Conservation (phyloP, 2,888 invertebrate species). For the Caenorhabditis uteleia region DNA sequence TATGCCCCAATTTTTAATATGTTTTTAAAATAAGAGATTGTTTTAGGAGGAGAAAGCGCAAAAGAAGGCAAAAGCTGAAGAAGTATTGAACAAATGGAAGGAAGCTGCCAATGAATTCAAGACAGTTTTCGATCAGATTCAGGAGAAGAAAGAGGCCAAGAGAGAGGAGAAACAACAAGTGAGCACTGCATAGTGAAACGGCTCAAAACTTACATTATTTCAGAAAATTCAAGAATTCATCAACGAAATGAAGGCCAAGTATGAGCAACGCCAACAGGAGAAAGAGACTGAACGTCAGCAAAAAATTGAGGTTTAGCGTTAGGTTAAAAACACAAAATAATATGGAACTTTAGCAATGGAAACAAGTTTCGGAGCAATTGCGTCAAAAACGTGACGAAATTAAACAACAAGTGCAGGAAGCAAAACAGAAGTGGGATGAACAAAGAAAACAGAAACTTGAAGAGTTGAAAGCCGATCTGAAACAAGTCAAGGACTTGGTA, state of each 20-base stretch:
- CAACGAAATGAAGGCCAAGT: slow-evolving; percentile 16
- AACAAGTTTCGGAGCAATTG: slow-evolving; percentile 30
- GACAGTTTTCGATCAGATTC: slow-evolving; percentile 10
- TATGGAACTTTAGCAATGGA: slow-evolving; percentile 27
- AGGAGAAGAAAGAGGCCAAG: slow-evolving; percentile 21
- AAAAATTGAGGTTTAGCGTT: slow-evolving; percentile 14
- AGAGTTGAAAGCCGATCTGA: slow-evolving; percentile 26
- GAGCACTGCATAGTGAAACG: not conserved
- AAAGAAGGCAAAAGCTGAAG: slow-evolving; percentile 26
- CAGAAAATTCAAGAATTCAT: slow-evolving; percentile 33
- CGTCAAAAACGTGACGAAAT: slow-evolving; percentile 29
- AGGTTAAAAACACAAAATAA: not conserved
- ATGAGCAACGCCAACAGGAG: slow-evolving; percentile 22
- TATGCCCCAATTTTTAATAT: not conserved
- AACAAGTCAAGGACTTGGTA: slow-evolving; percentile 33
- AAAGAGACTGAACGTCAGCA: slow-evolving; percentile 26
- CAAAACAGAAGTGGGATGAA: slow-evolving; percentile 24
- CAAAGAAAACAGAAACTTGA: slow-evolving; percentile 31
- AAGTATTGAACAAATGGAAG: slow-evolving; percentile 23
- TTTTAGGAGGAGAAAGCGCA: slow-evolving; percentile 18
- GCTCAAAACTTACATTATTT: not conserved
- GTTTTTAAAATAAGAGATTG: not conserved
- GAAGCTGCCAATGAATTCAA: slow-evolving; percentile 26
- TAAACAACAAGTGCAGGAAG: slow-evolving; percentile 25
- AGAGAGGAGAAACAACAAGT: slow-evolving; percentile 30